Evolutionary conservation across 2,888 invertebrate species (phyloP).

Genomic region (Erpobdella octoculata): DNA sequence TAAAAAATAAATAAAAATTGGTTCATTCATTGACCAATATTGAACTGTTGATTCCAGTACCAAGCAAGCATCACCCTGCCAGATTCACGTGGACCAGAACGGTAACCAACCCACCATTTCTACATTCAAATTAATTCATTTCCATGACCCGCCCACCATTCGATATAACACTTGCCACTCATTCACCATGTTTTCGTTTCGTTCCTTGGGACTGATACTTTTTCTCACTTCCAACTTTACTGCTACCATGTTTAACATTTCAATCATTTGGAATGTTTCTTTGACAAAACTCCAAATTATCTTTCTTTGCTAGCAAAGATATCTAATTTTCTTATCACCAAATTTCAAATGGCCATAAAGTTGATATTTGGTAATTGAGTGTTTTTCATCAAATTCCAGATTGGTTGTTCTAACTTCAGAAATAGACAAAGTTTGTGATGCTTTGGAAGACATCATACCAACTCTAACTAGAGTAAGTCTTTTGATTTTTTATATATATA

Average conservation of each 20-base stretch:
- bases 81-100: conserved; percentile 33
- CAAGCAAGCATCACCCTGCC: conserved; percentile 30
- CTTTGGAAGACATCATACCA: conserved; percentile 25
- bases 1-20: not conserved
- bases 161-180: too few relatives aligned
- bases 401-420: conserved; percentile 21
- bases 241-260: not conserved
- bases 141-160: not conserved
- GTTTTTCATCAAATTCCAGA: conserved; percentile 19
- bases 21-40: not conserved
- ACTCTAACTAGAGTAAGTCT: conserved; percentile 25
- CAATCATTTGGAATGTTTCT: too few relatives aligned
- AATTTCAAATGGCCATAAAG: too few relatives aligned
- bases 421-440: conserved; percentile 25
- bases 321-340: too few relatives aligned
- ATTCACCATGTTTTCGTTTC: too few relatives aligned
- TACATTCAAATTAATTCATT: conserved; percentile 1
- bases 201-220: not conserved
- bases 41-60: conserved; percentile 21
- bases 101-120: conserved; percentile 27
- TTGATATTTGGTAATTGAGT: not conserved
- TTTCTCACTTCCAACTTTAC: not conserved
- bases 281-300: too few relatives aligned
- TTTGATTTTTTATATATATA: too few relatives aligned
- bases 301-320: too few relatives aligned